These are phyloP conservation scores for Tenebrio molitor DNA, from an alignment of 1,140 invertebrate species.

Conservation along the genomic window DNA sequence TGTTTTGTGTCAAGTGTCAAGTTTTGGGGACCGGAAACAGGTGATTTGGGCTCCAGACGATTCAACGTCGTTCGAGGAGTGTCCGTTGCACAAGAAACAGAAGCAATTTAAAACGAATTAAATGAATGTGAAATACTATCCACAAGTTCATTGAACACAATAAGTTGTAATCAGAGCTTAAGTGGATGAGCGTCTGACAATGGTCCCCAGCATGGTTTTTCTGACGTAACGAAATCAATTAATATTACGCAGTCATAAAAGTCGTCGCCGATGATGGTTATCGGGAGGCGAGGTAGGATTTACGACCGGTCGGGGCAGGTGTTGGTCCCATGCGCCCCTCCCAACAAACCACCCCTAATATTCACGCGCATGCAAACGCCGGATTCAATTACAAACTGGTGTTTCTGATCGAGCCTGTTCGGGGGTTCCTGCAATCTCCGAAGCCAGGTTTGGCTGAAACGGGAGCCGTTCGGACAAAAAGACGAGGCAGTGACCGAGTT, in stretches of 20 bases:
- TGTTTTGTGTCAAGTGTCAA: neutral
- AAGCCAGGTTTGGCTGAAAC: neutral
- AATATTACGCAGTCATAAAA: constrained; percentile 10
- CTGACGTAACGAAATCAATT: constrained; percentile 28
- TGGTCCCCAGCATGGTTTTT: too few relatives aligned
- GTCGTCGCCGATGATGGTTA: neutral
- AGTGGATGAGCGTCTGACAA: neutral
- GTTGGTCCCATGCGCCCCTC: neutral
- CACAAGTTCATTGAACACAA: constrained; percentile 1
- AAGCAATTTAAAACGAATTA: constrained; percentile 9
- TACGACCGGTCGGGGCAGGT: constrained; percentile 5
- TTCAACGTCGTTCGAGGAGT: neutral
- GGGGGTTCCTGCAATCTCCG: neutral
- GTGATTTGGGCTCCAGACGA: neutral
- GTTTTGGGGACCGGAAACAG: neutral
- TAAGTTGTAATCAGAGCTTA: neutral
- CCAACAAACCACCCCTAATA: constrained; percentile 3
- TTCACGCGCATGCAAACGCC: neutral
- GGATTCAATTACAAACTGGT: too few relatives aligned
- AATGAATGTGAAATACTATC: neutral
- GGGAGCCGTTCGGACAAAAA: neutral
- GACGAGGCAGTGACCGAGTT: constrained; percentile 1
- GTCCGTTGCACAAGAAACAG: neutral
- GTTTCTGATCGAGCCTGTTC: neutral
- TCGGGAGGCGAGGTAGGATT: constrained; percentile 10